Percentiles rank a stretch among this genome's conserved stretches.
Evolutionary conservation across 2,797 vertebrate species (phyloP).

Genomic region (Synanceia verrucosa): DNA sequence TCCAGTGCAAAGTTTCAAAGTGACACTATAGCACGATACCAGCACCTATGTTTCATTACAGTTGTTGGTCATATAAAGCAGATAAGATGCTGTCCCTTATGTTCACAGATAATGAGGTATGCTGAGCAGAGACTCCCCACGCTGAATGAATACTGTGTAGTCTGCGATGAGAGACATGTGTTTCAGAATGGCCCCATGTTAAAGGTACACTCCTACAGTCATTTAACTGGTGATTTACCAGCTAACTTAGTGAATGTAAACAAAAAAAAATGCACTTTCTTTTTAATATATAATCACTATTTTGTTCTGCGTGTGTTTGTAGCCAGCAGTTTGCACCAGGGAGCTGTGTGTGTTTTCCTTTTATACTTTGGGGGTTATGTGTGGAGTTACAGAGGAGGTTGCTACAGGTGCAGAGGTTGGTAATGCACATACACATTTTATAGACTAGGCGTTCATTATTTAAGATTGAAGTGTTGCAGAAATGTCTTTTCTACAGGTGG

Average conservation of each 20-base stretch:
- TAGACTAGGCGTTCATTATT: not conserved
- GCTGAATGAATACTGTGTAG: constrained; percentile 94
- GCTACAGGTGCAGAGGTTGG: constrained; percentile 93
- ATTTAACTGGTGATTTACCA: not conserved
- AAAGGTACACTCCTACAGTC: constrained; percentile 83
- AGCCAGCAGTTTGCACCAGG: constrained; percentile 95
- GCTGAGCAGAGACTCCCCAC: constrained; percentile 94
- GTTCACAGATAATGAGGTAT: constrained; percentile 92
- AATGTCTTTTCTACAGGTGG: constrained; percentile 79
- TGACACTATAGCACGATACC: too few relatives aligned
- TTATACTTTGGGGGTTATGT: constrained; percentile 93
- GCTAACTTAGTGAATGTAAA: not conserved
- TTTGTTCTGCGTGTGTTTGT: constrained; percentile 32
- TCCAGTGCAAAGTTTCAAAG: too few relatives aligned
- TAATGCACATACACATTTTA: not conserved
- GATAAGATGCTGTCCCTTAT: constrained; percentile 1
- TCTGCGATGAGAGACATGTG: constrained; percentile 96
- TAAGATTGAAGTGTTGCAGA: not conserved
- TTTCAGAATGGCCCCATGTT: constrained; percentile 97
- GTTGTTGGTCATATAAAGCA: not conserved
- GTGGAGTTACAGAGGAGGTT: constrained; percentile 90
- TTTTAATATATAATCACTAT: not conserved
- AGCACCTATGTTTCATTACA: too few relatives aligned
- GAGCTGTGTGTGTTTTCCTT: constrained; percentile 96
- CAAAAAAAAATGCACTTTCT: not conserved